These are phyloP conservation scores for Strigamia transsilvanica DNA, from an alignment of 2,888 invertebrate species.

Conservation along the genomic window DNA sequence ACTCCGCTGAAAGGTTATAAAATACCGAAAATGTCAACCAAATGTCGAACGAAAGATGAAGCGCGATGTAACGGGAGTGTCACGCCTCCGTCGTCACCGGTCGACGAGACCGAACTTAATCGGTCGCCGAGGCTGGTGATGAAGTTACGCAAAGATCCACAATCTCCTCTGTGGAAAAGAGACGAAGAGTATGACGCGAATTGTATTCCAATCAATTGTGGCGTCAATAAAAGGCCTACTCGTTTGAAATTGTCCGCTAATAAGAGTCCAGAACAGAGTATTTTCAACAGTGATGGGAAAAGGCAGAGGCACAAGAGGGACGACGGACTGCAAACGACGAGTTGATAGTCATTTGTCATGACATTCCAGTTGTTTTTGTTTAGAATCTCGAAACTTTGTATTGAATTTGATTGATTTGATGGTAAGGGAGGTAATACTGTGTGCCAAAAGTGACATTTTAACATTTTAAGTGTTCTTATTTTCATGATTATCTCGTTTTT, in stretches of 20 bases:
- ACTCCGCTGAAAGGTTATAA: constrained; percentile 46
- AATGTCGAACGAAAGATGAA: not conserved
- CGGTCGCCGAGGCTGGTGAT: constrained; percentile 55
- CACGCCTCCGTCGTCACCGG: not conserved
- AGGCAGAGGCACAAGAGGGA: not conserved
- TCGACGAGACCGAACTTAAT: constrained; percentile 38
- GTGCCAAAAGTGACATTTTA: constrained; percentile 12
- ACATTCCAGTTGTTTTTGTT: not conserved
- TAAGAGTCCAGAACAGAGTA: not conserved
- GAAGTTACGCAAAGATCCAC: constrained; percentile 56
- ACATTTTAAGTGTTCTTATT: not conserved
- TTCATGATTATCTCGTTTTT: not conserved
- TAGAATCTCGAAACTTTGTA: not conserved
- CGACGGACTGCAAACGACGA: not conserved
- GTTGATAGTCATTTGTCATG: not conserved
- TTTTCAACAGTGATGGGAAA: not conserved
- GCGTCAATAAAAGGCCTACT: not conserved
- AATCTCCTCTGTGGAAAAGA: constrained; percentile 54
- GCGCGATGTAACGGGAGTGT: not conserved
- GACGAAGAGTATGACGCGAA: constrained; percentile 52
- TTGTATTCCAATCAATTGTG: not conserved
- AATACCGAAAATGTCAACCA: not conserved
- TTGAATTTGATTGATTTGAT: not conserved
- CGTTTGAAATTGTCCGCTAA: not conserved
- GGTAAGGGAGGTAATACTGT: not conserved